Base-by-base conservation (phyloP, 2,888 invertebrate genomes). In the Polyommatus icarus region DNA sequence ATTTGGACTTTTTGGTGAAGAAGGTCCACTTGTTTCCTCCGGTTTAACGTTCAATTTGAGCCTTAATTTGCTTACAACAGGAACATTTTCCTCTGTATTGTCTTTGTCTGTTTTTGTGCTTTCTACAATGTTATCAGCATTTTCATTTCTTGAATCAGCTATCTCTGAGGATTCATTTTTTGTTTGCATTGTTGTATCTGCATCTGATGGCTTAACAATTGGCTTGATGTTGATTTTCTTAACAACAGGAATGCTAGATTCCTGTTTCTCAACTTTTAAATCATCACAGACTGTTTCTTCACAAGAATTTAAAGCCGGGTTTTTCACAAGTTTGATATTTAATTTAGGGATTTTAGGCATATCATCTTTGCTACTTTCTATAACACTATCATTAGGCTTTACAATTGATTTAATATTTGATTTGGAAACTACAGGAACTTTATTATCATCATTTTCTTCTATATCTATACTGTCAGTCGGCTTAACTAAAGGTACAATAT, bases 201-300 rank as follows among this genome's bases (percentile, higher is more conserved):
- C 88, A 80, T 90, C 87, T 82, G 85, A 82, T 76, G 94, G 95
- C 88, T 95, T 95, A 85, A 94, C 85, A 84, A 95, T 94, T 85
- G 95, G 95, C 89, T 95, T 95, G 87, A 95, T 95, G 86, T 92
- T 94, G 86, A 94, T 84, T 91, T 93, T 94, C 86, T 91, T 92
- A 85, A 94, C 88, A 88, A 92, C 86, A 86, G 94, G 92, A 91
- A 94, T 91, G 89, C 87, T 89, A 88, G 87, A 88, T 86, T 87
- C 87, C 85, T 88, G 89, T 87, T 85, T 86, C 83, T 88, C 90
- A 83, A 87, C 85, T 85, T 90, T 90, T 85, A 86, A 84, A 86
- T 87, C 90, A 92, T 88, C 90, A 93, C 90, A 91, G 90, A 91
- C 91, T 90, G 91, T 91, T 88, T 88, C 85, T 85, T 90, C 89